phyloP scores from a whole-genome alignment of 2,888 invertebrate species.

The Hydroisotoma schaefferi region DNA sequence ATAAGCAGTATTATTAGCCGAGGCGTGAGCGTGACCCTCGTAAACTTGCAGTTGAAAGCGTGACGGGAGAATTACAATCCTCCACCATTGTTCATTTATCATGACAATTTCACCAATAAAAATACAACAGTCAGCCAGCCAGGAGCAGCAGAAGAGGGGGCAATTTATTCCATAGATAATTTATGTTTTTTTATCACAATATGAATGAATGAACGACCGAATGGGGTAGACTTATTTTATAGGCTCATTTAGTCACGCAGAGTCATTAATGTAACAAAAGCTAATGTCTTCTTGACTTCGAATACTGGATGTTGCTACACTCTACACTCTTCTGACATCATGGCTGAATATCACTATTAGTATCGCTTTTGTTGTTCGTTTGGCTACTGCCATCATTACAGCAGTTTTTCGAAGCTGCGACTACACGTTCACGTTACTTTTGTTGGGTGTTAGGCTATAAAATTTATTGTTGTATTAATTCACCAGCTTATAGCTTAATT shows the following conservation, averaged over 20 bases:
- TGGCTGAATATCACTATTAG: too few species aligned
- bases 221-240: background rate
- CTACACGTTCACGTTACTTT: too few species aligned
- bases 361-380: too few species aligned
- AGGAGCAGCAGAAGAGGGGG: too few species aligned
- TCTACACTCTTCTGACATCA: background rate
- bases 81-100: background rate
- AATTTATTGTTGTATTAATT: too few species aligned
- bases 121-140: conserved; percentile 3
- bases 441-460: too few species aligned
- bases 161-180: too few species aligned
- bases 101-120: conserved; percentile 4
- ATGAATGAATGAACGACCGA: background rate
- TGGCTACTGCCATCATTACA: background rate
- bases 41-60: background rate
- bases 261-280: conserved; percentile 7
- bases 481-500: too few species aligned
- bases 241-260: conserved; percentile 15
- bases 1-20: too few species aligned
- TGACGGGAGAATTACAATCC: background rate
- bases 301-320: background rate
- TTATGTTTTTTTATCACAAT: background rate
- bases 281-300: background rate
- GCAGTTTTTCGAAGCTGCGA: too few species aligned
- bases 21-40: background rate